A percentile compares a stretch with the other conserved stretches of the same genome.
These are phyloP conservation scores for Branchinecta lynchi DNA, from an alignment of 1,140 invertebrate species.

Conservation along the genomic window DNA sequence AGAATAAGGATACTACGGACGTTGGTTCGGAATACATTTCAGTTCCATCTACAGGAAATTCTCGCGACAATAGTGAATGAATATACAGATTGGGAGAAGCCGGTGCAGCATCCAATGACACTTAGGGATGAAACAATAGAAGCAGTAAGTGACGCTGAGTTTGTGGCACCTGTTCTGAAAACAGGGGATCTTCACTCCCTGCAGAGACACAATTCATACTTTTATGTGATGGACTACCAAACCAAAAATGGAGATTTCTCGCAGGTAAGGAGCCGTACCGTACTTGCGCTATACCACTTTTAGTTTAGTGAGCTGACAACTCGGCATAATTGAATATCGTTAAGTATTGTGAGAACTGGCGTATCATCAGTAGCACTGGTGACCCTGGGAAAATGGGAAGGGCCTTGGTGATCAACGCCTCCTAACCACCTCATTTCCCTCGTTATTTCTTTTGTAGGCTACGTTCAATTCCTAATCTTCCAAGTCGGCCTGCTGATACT, in stretches of 20 bases:
- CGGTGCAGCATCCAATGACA: slow-evolving; percentile 78
- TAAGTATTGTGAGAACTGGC: no score
- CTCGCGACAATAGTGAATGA: slow-evolving; percentile 63
- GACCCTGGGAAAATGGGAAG: no score
- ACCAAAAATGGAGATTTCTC: slow-evolving; percentile 77
- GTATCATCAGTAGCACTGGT: no score
- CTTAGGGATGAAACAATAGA: slow-evolving; percentile 85
- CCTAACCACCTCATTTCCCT: no score
- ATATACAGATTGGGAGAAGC: slow-evolving; percentile 91
- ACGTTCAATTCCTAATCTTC: no score
- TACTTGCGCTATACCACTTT: no score
- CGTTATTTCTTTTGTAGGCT: no score
- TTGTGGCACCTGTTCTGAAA: slow-evolving; percentile 77
- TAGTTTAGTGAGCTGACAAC: no score
- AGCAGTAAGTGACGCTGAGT: slow-evolving; percentile 74
- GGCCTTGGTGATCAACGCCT: no score
- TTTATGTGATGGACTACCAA: slow-evolving; percentile 88
- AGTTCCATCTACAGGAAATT: slow-evolving; percentile 45
- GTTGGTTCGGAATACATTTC: slow-evolving; percentile 41
- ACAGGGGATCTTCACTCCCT: slow-evolving; percentile 82
- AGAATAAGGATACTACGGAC: slow-evolving; percentile 37
- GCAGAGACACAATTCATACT: slow-evolving; percentile 50
- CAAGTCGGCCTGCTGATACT: no score
- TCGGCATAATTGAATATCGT: no score
- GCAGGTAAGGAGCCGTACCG: slow-evolving; percentile 43